These are phyloP conservation scores for Ciconia boyciana DNA, from an alignment of 2,113 vertebrate genomes.

Conservation along the genomic window DNA sequence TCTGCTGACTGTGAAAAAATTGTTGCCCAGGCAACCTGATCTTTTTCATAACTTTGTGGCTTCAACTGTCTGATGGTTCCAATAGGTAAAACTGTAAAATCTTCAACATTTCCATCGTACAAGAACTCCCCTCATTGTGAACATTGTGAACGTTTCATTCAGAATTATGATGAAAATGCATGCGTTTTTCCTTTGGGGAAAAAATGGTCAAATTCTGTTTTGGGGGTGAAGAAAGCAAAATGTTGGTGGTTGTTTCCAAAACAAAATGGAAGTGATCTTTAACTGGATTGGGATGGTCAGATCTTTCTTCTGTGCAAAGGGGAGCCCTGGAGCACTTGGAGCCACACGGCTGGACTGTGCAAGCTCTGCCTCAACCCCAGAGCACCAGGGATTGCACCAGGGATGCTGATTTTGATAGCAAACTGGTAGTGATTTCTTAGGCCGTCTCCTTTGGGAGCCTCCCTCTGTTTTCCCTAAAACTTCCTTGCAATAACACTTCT, in stretches of 20 bases:
- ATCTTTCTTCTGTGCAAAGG: neutral
- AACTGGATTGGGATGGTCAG: fast-evolving
- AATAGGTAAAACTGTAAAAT: neutral
- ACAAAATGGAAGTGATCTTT: neutral
- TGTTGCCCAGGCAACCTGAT: conserved; percentile 46
- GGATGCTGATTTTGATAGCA: neutral
- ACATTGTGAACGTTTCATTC: neutral
- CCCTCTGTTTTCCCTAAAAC: neutral
- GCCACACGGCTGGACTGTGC: fast-evolving
- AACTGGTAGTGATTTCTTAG: neutral
- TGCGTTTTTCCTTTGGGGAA: neutral
- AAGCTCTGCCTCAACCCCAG: neutral
- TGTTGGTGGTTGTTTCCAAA: neutral
- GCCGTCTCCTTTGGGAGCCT: fast-evolving
- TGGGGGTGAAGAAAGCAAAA: neutral
- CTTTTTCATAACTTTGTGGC: conserved; percentile 3
- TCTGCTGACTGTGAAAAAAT: conserved; percentile 52
- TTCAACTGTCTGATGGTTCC: neutral
- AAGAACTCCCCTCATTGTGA: neutral
- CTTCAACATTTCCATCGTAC: neutral
- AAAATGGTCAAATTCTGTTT: neutral
- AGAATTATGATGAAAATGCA: neutral
- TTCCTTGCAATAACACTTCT: neutral
- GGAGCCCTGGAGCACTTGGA: neutral
- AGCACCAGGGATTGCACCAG: neutral